Conservation (phyloP, 2,797 vertebrate species). For the Lepidocolaptes lacrymiger region DNA sequence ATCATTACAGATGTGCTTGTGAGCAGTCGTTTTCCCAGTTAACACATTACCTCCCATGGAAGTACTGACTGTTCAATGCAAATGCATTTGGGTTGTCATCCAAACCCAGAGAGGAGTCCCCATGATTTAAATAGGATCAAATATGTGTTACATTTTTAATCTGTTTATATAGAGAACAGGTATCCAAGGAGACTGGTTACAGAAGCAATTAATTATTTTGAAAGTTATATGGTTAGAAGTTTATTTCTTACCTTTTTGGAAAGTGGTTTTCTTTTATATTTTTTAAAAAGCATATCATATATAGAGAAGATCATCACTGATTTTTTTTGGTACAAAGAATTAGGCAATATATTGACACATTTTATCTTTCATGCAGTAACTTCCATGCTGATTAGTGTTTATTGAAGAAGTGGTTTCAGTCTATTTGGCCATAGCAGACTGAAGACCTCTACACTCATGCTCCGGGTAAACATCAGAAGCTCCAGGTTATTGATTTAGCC, state of each 20-base stretch:
- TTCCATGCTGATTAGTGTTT: not conserved
- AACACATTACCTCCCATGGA: constrained; percentile 9
- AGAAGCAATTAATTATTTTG: not conserved
- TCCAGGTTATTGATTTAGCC: not conserved
- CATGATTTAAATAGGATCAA: not conserved
- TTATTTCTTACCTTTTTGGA: not conserved
- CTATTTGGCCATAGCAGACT: not conserved
- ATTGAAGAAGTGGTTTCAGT: not conserved
- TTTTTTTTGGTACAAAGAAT: not conserved
- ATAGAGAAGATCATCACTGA: not conserved
- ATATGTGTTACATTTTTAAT: not conserved
- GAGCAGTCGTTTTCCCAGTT: not conserved
- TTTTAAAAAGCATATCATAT: not conserved
- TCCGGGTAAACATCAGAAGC: not conserved
- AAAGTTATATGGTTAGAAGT: not conserved
- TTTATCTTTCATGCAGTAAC: not conserved
- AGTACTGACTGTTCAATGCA: not conserved
- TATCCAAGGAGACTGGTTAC: not conserved
- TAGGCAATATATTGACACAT: not conserved
- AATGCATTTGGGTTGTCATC: not conserved
- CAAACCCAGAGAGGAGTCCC: not conserved
- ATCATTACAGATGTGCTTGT: constrained; percentile 31
- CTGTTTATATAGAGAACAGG: not conserved
- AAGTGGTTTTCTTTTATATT: no score
- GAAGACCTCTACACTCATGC: not conserved